These are phyloP conservation scores for Smithornis capensis DNA, from an alignment of 2,113 vertebrate species.

Conservation along the genomic window DNA sequence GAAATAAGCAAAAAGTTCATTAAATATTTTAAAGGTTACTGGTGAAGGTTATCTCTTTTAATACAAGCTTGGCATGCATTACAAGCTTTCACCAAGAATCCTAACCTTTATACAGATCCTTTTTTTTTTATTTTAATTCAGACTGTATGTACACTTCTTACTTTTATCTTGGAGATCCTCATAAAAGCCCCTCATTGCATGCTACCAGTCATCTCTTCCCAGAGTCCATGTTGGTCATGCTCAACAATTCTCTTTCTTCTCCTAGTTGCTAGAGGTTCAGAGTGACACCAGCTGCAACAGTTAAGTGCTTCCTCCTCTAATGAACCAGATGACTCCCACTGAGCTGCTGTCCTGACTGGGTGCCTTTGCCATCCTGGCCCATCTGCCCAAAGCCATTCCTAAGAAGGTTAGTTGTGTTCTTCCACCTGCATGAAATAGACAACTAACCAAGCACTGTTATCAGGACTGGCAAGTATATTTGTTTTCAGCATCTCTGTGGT, in stretches of 20 bases:
- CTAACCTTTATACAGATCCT: not conserved
- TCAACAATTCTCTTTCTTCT: not conserved
- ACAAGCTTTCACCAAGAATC: not conserved
- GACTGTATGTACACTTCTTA: not conserved
- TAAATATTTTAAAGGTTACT: not conserved
- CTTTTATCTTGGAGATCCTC: not conserved
- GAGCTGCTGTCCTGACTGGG: not conserved
- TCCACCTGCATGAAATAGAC: not conserved
- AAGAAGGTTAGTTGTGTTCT: not conserved
- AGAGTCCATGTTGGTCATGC: not conserved
- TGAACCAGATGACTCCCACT: not conserved
- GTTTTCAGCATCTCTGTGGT: constrained; percentile 18
- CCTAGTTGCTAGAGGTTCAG: not conserved
- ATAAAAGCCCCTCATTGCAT: not conserved
- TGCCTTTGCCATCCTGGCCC: not conserved
- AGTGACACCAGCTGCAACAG: not conserved
- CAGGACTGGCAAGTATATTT: not conserved
- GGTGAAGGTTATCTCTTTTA: not conserved
- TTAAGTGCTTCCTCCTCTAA: not conserved
- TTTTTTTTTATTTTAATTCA: not conserved
- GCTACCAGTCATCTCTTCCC: not conserved
- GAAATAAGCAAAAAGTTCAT: not conserved
- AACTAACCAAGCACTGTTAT: not conserved
- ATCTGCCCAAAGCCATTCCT: not conserved
- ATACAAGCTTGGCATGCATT: not conserved